Percentiles rank a stretch among this genome's conserved stretches.
phyloP scores from a whole-genome alignment of 2,888 invertebrate genomes.

The Notodonta ziczac region DNA sequence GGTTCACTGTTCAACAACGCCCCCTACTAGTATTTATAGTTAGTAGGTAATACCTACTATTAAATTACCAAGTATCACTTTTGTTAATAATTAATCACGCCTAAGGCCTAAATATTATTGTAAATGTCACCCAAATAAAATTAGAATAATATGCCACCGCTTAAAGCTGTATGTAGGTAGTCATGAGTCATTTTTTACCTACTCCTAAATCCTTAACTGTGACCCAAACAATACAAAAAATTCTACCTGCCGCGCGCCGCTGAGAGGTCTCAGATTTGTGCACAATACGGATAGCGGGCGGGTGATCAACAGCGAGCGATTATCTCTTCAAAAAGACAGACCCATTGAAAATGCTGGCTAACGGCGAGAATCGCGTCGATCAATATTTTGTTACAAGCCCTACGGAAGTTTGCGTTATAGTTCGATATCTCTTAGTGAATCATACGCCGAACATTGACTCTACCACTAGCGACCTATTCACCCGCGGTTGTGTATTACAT shows the following conservation, averaged over 20 bases:
- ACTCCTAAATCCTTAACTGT: conserved; percentile 46
- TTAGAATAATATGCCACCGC: neutral
- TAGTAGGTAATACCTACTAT: no score
- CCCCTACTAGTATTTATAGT: no score
- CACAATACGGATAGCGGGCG: conserved; percentile 65
- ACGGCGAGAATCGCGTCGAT: conserved; percentile 69
- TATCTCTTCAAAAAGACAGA: conserved; percentile 60
- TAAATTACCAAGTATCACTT: no score
- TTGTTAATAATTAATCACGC: no score
- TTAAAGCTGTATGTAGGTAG: neutral
- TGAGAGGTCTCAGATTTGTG: conserved; percentile 63
- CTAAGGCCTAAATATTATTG: no score
- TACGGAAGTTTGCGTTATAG: conserved; percentile 69
- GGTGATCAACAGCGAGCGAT: conserved; percentile 69
- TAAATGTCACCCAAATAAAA: no score
- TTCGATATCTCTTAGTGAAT: conserved; percentile 66
- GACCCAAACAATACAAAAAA: conserved; percentile 74
- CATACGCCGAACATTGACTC: conserved; percentile 32
- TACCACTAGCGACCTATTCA: conserved; percentile 31
- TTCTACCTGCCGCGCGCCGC: conserved; percentile 68
- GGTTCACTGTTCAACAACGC: no score
- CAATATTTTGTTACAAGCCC: conserved; percentile 75
- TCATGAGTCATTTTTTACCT: conserved; percentile 53
- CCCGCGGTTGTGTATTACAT: conserved; percentile 44
- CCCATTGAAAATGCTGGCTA: conserved; percentile 67